Evolutionary conservation across 2,888 invertebrate genomes (phyloP).

Genomic region (Buathra laborator): DNA sequence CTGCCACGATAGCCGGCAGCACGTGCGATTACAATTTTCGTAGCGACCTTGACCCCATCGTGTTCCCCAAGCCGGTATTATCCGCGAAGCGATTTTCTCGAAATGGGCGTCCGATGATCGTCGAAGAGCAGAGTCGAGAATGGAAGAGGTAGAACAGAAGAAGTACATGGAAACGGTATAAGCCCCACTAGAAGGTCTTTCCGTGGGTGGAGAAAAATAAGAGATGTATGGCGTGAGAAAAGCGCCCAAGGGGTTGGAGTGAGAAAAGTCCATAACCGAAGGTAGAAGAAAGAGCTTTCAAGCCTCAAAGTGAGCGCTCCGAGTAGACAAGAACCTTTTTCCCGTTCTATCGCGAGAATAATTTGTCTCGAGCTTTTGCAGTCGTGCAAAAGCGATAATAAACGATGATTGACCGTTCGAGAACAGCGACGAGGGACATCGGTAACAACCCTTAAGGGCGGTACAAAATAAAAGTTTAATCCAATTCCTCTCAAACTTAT

Average conservation of each 20-base stretch:
- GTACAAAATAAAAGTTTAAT: not conserved
- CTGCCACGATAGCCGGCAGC: not conserved
- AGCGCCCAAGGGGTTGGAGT: slow-evolving; percentile 4
- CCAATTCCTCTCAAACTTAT: not conserved
- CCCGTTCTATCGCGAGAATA: not conserved
- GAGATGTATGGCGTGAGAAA: not conserved
- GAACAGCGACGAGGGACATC: not conserved
- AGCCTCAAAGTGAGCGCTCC: not conserved
- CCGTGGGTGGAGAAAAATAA: slow-evolving; percentile 15
- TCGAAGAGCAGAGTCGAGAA: slow-evolving; percentile 22
- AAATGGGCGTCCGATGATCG: slow-evolving; percentile 54
- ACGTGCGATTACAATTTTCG: slow-evolving; percentile 35
- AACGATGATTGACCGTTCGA: not conserved
- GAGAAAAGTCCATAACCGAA: not conserved
- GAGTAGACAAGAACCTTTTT: not conserved
- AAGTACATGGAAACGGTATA: not conserved
- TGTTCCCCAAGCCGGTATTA: slow-evolving; percentile 24
- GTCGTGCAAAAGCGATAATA: not conserved
- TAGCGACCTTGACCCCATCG: slow-evolving; percentile 35
- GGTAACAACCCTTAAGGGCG: not conserved
- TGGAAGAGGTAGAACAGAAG: slow-evolving; percentile 4
- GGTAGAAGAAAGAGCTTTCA: not conserved
- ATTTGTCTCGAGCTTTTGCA: slow-evolving; percentile 18
- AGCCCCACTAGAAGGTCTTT: not conserved
- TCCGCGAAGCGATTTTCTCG: slow-evolving; percentile 53